Conservation (phyloP, 2,888 invertebrate genomes). For the Lasioglossum vierecki region DNA sequence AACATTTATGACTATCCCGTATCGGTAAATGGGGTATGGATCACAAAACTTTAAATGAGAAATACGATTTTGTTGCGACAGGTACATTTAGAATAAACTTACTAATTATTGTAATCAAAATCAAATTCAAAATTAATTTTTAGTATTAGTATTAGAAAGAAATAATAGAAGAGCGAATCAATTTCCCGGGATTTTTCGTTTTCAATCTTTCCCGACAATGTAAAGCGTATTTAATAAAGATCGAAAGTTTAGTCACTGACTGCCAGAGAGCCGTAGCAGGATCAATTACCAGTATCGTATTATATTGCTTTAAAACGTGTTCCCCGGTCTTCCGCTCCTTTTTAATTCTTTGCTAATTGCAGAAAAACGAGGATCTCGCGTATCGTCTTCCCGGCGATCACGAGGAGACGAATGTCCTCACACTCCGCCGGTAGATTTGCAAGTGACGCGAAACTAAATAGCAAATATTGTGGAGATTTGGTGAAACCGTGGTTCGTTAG, state of each 20-base stretch:
- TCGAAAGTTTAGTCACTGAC: background rate
- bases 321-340: too few species aligned
- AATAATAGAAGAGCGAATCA: background rate
- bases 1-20: background rate
- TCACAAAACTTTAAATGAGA: background rate
- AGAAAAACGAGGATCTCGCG: background rate
- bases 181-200: background rate
- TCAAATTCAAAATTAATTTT: too few species aligned
- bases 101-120: background rate
- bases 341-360: background rate
- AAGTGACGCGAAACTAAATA: conserved; percentile 30
- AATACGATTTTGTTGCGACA: background rate
- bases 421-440: conserved; percentile 39
- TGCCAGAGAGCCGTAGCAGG: background rate
- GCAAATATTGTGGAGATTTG: conserved; percentile 45
- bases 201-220: background rate
- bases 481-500: conserved; percentile 63
- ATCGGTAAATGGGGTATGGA: background rate
- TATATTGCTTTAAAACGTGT: background rate
- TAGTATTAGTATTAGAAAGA: too few species aligned
- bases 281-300: background rate
- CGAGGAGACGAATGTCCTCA: too few species aligned
- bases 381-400: background rate
- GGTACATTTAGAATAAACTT: background rate
- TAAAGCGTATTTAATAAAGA: background rate